phyloP scores from a whole-genome alignment of 1,140 invertebrate genomes.

The Aleiodes sp. region DNA sequence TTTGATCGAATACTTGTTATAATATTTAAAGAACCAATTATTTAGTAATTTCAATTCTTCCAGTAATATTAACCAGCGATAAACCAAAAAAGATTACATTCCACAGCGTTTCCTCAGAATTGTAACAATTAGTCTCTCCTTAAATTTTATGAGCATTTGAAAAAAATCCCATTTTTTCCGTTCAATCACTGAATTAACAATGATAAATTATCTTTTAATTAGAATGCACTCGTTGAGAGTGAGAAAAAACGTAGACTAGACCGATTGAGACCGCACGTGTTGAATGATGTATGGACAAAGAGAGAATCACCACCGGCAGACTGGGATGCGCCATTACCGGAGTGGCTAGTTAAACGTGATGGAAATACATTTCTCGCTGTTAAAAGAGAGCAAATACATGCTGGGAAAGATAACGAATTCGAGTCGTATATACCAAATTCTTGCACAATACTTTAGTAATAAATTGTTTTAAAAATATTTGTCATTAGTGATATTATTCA shows the following conservation, averaged over 20 bases:
- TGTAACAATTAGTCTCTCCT: too few relatives aligned
- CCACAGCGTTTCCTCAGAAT: too few relatives aligned
- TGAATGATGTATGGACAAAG: conserved; percentile 82
- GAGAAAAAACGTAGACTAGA: conserved; percentile 72
- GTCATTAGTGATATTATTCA: too few relatives aligned
- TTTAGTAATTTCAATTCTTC: too few relatives aligned
- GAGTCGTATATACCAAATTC: conserved; percentile 33
- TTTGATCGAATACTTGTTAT: too few relatives aligned
- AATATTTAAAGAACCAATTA: too few relatives aligned
- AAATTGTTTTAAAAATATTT: neutral
- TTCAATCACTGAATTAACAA: neutral
- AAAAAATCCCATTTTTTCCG: neutral
- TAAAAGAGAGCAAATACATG: conserved; percentile 71
- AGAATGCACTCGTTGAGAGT: conserved; percentile 77
- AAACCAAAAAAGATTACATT: too few relatives aligned
- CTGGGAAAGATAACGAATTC: conserved; percentile 54
- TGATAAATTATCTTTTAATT: conserved; percentile 44
- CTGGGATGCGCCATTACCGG: conserved; percentile 82
- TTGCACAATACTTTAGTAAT: conserved; percentile 33
- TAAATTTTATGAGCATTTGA: too few relatives aligned
- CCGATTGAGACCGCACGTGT: conserved; percentile 73
- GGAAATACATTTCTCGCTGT: conserved; percentile 73
- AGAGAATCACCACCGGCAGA: conserved; percentile 77
- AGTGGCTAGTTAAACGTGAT: conserved; percentile 75
- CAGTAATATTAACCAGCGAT: too few relatives aligned